These are phyloP conservation scores for Anticlea derivata DNA, from an alignment of 2,888 invertebrate genomes.

Conservation along the genomic window DNA sequence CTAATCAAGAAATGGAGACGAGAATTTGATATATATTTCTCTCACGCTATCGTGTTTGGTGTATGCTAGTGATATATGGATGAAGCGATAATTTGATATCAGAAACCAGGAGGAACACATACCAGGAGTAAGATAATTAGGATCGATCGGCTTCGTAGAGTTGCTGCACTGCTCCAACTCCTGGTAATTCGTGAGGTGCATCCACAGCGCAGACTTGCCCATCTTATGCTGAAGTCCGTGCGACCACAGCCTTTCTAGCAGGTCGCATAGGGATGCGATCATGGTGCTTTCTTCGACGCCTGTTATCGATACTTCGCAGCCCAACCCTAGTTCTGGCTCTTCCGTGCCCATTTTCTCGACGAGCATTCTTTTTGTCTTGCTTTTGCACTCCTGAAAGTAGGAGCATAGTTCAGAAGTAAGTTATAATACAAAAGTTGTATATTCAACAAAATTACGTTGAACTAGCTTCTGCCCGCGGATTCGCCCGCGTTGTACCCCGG, in stretches of 20 bases:
- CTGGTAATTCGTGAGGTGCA: conserved; percentile 95
- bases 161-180: conserved; percentile 89
- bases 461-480: too few relatives aligned
- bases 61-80: too few relatives aligned
- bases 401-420: background rate
- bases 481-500: too few relatives aligned
- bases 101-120: conserved; percentile 32
- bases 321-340: conserved; percentile 96
- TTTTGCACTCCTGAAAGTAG: conserved; percentile 93
- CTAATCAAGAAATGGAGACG: too few relatives aligned
- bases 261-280: conserved; percentile 98
- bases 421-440: too few relatives aligned
- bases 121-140: conserved; percentile 82
- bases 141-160: conserved; percentile 78
- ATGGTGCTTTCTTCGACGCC: conserved; percentile 98
- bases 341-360: conserved; percentile 99
- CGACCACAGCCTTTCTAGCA: conserved; percentile 98
- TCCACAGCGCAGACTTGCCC: conserved; percentile 99
- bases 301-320: conserved; percentile 87
- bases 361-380: conserved; percentile 98
- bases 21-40: too few relatives aligned
- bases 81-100: too few relatives aligned
- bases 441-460: too few relatives aligned
- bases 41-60: too few relatives aligned
- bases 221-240: conserved; percentile 98